Conservation (phyloP, 2,797 vertebrate species). For the Lacerta viridis region DNA sequence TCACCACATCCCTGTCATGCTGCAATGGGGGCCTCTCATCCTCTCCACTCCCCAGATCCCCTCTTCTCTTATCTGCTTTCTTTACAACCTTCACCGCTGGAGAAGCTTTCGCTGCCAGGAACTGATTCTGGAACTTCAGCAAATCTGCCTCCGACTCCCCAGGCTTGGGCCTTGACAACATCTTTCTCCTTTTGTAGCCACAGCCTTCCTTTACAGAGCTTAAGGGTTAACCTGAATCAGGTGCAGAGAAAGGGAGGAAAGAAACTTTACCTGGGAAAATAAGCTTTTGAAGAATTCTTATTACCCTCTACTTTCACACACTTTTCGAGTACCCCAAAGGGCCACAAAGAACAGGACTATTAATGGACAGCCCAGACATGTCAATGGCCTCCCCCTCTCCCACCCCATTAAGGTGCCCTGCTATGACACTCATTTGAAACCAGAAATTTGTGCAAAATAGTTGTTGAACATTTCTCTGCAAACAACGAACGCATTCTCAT, state of each 20-base stretch:
- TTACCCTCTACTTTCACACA: not conserved
- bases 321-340: not conserved
- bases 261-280: not conserved
- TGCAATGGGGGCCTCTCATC: conserved; percentile 16
- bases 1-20: conserved; percentile 88
- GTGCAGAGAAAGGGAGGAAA: conserved; percentile 30
- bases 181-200: conserved; percentile 67
- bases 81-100: conserved; percentile 88
- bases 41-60: conserved; percentile 66
- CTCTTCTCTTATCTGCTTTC: conserved; percentile 90
- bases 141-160: conserved; percentile 93
- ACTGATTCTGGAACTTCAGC: conserved; percentile 90
- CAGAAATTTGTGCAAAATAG: conserved; percentile 30
- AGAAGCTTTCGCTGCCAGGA: conserved; percentile 85
- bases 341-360: conserved; percentile 15
- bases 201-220: not conserved
- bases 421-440: conserved; percentile 10
- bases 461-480: not conserved
- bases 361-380: not conserved
- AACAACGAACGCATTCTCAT: not conserved
- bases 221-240: not conserved
- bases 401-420: not conserved
- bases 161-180: conserved; percentile 92
- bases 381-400: not conserved
- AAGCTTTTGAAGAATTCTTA: not conserved